Evolutionary conservation across 2,888 invertebrate species (phyloP).

Genomic region (Tupiocoris notatus): DNA sequence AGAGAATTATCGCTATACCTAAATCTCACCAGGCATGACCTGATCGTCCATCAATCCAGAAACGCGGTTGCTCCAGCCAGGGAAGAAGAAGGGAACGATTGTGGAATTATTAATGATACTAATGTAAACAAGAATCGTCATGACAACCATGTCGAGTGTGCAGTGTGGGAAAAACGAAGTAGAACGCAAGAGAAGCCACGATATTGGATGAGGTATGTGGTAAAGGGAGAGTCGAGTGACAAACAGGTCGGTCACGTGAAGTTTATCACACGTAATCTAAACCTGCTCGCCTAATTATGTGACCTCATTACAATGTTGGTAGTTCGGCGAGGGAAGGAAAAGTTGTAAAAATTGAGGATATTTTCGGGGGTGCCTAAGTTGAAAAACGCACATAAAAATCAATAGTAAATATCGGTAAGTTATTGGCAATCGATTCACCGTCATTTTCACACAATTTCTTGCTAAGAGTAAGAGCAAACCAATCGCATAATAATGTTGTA

Average conservation of each 20-base stretch:
- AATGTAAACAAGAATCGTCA: constrained; percentile 38
- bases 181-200: not conserved
- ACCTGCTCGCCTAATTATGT: constrained; percentile 25
- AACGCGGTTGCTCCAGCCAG: not conserved
- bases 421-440: too few species aligned
- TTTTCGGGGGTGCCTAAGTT: too few species aligned
- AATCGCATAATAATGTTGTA: too few species aligned
- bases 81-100: not conserved
- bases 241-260: constrained; percentile 31
- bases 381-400: too few species aligned
- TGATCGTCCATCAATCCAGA: too few species aligned
- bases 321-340: not conserved
- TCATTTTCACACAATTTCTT: too few species aligned
- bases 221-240: constrained; percentile 15
- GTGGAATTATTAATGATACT: constrained; percentile 35
- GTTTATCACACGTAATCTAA: constrained; percentile 38
- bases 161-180: not conserved
- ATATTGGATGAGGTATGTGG: not conserved
- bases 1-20: too few species aligned
- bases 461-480: too few species aligned
- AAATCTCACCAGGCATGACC: too few species aligned
- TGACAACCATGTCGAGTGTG: constrained; percentile 1
- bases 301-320: constrained; percentile 13
- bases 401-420: too few species aligned
- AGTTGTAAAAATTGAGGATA: not conserved